Evolutionary conservation across 2,888 invertebrate genomes (phyloP).

Genomic region (Tuberolachnus salignus): DNA sequence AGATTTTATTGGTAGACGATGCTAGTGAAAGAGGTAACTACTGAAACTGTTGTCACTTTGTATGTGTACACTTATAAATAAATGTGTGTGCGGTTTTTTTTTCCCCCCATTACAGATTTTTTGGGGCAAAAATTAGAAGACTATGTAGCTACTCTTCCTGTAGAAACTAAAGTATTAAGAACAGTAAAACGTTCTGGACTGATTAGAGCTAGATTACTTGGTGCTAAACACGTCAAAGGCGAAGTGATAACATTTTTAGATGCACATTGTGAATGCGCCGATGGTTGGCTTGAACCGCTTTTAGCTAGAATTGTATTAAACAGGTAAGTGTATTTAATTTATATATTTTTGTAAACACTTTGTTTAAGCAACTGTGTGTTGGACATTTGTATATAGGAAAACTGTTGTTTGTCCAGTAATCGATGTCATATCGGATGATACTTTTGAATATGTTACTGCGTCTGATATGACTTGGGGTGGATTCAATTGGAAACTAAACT

Average conservation of each 20-base stretch:
- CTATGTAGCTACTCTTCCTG: slow-evolving; percentile 84
- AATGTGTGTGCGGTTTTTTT: too few species aligned
- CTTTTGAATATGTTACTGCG: slow-evolving; percentile 97
- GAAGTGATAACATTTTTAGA: slow-evolving; percentile 95
- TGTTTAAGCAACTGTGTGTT: too few species aligned
- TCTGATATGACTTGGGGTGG: slow-evolving; percentile 99
- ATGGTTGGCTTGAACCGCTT: slow-evolving; percentile 98
- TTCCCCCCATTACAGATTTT: slow-evolving; percentile 71
- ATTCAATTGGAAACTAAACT: slow-evolving; percentile 99
- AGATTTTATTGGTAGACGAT: slow-evolving; percentile 97
- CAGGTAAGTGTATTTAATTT: slow-evolving; percentile 66
- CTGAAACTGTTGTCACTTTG: neutral
- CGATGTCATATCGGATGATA: slow-evolving; percentile 98
- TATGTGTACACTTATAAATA: neutral
- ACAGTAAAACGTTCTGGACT: slow-evolving; percentile 93
- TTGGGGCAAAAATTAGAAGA: slow-evolving; percentile 86
- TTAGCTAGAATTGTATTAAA: slow-evolving; percentile 90
- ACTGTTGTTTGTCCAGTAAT: slow-evolving; percentile 98
- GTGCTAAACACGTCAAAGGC: slow-evolving; percentile 90
- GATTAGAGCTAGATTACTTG: slow-evolving; percentile 91
- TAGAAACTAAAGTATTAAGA: slow-evolving; percentile 84
- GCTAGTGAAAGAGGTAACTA: slow-evolving; percentile 86
- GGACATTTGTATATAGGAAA: slow-evolving; percentile 69
- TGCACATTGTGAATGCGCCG: slow-evolving; percentile 97
- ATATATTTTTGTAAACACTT: neutral